These are phyloP conservation scores for Aphaenogaster ashmeadi DNA, from an alignment of 1,140 invertebrate genomes.

Conservation along the genomic window DNA sequence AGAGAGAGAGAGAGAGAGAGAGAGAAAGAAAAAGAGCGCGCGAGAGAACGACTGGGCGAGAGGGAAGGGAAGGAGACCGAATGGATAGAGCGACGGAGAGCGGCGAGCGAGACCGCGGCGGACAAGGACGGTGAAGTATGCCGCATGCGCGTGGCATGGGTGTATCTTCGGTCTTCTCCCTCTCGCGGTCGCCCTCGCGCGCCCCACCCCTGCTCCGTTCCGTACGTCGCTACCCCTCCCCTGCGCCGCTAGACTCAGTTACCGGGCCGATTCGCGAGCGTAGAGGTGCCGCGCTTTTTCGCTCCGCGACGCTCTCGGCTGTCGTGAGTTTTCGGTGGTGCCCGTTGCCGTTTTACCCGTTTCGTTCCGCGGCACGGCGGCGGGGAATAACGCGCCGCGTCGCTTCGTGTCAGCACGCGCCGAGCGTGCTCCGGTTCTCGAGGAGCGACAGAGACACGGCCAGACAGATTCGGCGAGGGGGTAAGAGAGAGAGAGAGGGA, in stretches of 20 bases:
- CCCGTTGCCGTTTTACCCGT: neutral
- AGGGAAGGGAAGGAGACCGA: neutral
- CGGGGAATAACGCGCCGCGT: neutral
- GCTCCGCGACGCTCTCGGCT: conserved; percentile 62
- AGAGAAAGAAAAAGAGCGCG: neutral
- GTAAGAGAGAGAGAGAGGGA: neutral
- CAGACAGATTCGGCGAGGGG: conserved; percentile 1
- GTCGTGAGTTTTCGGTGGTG: neutral
- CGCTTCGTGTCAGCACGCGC: neutral
- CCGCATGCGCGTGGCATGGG: conserved; percentile 80
- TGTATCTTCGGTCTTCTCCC: conserved; percentile 80
- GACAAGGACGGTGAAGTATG: too few relatives aligned
- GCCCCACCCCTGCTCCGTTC: conserved; percentile 75
- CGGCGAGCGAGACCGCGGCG: neutral
- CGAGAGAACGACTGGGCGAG: neutral
- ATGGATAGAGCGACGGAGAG: conserved; percentile 25
- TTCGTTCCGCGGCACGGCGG: neutral
- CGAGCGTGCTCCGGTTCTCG: neutral
- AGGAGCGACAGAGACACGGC: neutral
- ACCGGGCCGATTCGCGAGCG: conserved; percentile 85
- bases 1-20: neutral
- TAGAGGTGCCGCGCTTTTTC: conserved; percentile 81
- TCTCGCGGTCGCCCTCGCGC: conserved; percentile 61
- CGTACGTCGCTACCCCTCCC: neutral
- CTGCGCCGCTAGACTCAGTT: conserved; percentile 81